A percentile compares a stretch with the other conserved stretches of the same genome.
These are phyloP conservation scores for Pseudolaguvia tuberculata DNA, from an alignment of 2,113 vertebrate genomes.

Conservation along the genomic window DNA sequence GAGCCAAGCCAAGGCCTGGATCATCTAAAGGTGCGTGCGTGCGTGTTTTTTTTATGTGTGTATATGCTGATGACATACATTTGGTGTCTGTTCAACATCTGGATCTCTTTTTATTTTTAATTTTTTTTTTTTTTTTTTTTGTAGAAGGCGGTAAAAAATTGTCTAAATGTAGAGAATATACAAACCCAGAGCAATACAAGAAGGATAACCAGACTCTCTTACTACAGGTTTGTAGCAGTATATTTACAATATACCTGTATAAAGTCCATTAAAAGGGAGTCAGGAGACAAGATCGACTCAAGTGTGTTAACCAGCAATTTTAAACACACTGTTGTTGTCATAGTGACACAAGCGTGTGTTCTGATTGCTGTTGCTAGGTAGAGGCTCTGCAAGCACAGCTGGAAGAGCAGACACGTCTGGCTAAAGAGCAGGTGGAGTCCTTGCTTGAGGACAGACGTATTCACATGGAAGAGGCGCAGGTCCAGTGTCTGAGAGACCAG, in stretches of 20 bases:
- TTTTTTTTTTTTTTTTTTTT: too few species aligned
- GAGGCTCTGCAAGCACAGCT: constrained; percentile 91
- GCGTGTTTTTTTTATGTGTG: neutral
- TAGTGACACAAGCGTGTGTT: neutral
- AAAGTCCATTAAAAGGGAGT: too few species aligned
- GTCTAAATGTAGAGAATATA: constrained; percentile 37
- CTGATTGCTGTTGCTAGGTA: constrained; percentile 67
- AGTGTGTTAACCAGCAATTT: neutral
- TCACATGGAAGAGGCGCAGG: constrained; percentile 76
- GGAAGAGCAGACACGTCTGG: constrained; percentile 82
- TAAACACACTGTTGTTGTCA: neutral
- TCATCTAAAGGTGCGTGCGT: constrained; percentile 61
- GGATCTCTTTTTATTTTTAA: too few species aligned
- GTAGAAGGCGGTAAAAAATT: constrained; percentile 50
- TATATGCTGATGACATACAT: neutral
- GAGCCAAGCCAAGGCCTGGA: constrained; percentile 54
- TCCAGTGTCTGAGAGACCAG: constrained; percentile 78
- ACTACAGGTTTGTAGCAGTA: constrained; percentile 74
- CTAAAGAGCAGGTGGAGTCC: constrained; percentile 83
- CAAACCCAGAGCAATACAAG: constrained; percentile 64
- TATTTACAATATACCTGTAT: too few species aligned
- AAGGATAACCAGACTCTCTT: constrained; percentile 75
- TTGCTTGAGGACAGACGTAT: constrained; percentile 83
- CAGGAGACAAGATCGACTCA: too few species aligned
- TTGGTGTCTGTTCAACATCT: neutral